phyloP scores from a whole-genome alignment of 2,113 vertebrate genomes.

The Jacana jacana region DNA sequence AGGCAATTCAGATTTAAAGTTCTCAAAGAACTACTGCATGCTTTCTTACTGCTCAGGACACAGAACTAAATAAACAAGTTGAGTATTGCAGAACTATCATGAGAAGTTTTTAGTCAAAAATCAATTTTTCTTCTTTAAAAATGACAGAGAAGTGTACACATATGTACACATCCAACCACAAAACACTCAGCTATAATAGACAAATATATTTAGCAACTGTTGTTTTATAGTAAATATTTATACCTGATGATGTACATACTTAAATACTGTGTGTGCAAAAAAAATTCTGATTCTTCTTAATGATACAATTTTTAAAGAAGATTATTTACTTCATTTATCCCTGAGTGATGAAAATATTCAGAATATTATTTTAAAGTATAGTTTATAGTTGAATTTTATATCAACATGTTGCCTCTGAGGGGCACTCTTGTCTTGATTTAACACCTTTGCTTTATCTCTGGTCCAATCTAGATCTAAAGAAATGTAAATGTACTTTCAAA shows the following conservation, averaged over 20 bases:
- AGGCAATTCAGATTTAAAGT: not conserved
- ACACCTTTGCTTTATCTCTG: not conserved
- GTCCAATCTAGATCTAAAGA: not conserved
- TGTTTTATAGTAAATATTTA: not conserved
- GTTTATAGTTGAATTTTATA: not conserved
- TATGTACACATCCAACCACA: not conserved
- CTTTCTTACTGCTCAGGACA: not conserved
- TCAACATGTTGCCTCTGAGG: constrained; percentile 31
- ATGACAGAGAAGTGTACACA: not conserved
- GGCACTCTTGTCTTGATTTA: constrained; percentile 46
- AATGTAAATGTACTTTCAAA: not conserved
- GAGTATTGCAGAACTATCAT: not conserved
- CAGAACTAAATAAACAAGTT: not conserved
- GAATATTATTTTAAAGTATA: not conserved
- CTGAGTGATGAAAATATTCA: not conserved
- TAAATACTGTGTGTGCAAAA: not conserved
- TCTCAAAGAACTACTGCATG: not conserved
- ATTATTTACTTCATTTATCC: not conserved
- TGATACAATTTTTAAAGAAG: not conserved
- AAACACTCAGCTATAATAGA: not conserved
- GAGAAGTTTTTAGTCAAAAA: not conserved
- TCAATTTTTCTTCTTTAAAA: not conserved
- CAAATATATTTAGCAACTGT: not conserved
- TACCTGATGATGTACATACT: not conserved
- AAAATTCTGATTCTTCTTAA: not conserved